phyloP scores from a whole-genome alignment of 2,797 vertebrate genomes.

The Acanthopagrus latus region DNA sequence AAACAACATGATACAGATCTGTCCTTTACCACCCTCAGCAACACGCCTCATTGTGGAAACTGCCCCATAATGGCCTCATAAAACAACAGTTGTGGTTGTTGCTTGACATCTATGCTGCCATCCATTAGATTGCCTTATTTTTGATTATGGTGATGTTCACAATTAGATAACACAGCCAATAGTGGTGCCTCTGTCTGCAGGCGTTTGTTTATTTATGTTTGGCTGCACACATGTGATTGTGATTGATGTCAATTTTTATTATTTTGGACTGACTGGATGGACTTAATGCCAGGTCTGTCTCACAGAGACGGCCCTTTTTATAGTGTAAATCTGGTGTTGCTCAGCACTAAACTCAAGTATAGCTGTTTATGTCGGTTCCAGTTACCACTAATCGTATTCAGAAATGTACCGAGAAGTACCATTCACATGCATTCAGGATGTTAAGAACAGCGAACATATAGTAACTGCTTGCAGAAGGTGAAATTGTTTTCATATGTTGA shows the following conservation, averaged over 20 bases:
- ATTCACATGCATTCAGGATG: background rate
- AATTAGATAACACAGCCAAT: conserved; percentile 26
- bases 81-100: conserved; percentile 78
- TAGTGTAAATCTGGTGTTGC: background rate
- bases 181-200: background rate
- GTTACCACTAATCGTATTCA: background rate
- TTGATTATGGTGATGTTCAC: conserved; percentile 49
- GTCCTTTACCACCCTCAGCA: conserved; percentile 86
- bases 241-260: background rate
- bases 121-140: conserved; percentile 65
- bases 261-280: background rate
- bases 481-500: too few relatives aligned
- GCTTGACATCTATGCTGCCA: conserved; percentile 51
- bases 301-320: background rate
- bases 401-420: background rate
- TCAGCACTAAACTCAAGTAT: background rate
- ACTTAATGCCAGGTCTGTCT: conserved; percentile 5
- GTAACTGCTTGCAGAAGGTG: background rate
- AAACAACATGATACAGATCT: conserved; percentile 88
- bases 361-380: background rate
- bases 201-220: conserved; percentile 16
- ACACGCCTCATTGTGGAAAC: conserved; percentile 76
- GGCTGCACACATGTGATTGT: background rate
- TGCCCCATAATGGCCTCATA: conserved; percentile 83
- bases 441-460: background rate